These are phyloP conservation scores for Didymodactylos carnosus DNA, from an alignment of 2,888 invertebrate species.

Conservation along the genomic window DNA sequence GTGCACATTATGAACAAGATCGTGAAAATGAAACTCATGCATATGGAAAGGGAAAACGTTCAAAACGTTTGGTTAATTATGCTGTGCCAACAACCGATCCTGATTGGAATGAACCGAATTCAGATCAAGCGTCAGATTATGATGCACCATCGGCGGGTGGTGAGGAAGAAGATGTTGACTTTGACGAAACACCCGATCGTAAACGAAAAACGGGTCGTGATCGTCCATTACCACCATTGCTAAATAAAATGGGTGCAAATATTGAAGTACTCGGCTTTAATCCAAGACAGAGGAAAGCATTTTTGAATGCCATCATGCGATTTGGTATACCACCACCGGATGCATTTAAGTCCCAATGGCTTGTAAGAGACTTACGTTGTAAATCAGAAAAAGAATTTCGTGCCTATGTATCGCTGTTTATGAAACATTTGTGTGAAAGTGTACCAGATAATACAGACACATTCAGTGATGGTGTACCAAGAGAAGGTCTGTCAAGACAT, in stretches of 20 bases:
- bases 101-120: slow-evolving; percentile 16
- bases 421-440: slow-evolving; percentile 98
- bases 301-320: slow-evolving; percentile 97
- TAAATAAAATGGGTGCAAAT: slow-evolving; percentile 89
- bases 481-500: slow-evolving; percentile 85
- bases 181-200: slow-evolving; percentile 18
- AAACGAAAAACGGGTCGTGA: slow-evolving; percentile 50
- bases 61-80: slow-evolving; percentile 52
- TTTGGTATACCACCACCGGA: slow-evolving; percentile 99
- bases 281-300: slow-evolving; percentile 88
- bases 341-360: slow-evolving; percentile 92
- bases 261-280: slow-evolving; percentile 98
- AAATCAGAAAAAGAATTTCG: slow-evolving; percentile 82
- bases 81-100: not conserved
- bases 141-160: slow-evolving; percentile 10
- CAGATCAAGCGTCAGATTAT: slow-evolving; percentile 8
- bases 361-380: slow-evolving; percentile 82
- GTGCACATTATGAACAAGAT: slow-evolving; percentile 97
- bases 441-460: slow-evolving; percentile 60
- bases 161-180: slow-evolving; percentile 15
- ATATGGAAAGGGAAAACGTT: slow-evolving; percentile 65
- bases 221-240: slow-evolving; percentile 72
- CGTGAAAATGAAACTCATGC: slow-evolving; percentile 80
- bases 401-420: slow-evolving; percentile 92
- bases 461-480: slow-evolving; percentile 90